Conservation (phyloP, 2,113 vertebrate genomes). For the Aythya baeri region DNA sequence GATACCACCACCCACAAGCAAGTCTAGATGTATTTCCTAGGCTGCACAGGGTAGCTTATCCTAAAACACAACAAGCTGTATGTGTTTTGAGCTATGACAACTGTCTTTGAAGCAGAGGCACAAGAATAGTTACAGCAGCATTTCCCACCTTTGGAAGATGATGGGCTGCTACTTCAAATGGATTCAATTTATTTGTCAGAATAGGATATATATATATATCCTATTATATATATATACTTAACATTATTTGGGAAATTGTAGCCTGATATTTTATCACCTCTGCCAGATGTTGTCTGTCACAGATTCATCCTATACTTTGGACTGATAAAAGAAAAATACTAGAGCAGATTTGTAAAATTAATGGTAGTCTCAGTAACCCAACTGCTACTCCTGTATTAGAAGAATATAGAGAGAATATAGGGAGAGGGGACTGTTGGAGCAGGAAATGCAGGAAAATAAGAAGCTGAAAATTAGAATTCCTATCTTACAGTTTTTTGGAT, state of each 20-base stretch:
- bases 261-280: constrained; percentile 52
- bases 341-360: not conserved
- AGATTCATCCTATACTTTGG: not conserved
- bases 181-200: constrained; percentile 61
- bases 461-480: accelerated
- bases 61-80: not conserved
- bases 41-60: not conserved
- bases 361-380: not conserved
- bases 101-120: constrained; percentile 17
- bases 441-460: not conserved
- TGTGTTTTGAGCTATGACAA: constrained; percentile 34
- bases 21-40: not conserved
- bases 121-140: not conserved
- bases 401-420: too few species aligned
- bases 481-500: constrained; percentile 22
- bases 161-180: constrained; percentile 1
- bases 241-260: constrained; percentile 42
- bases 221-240: not conserved
- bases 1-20: not conserved
- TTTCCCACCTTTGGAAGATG: constrained; percentile 32
- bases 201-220: not conserved
- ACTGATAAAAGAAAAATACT: not conserved
- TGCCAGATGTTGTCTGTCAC: not conserved
- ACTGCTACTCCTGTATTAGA: not conserved
- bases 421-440: not conserved